phyloP scores from a whole-genome alignment of 1,140 invertebrate genomes.

The Tribolium madens region DNA sequence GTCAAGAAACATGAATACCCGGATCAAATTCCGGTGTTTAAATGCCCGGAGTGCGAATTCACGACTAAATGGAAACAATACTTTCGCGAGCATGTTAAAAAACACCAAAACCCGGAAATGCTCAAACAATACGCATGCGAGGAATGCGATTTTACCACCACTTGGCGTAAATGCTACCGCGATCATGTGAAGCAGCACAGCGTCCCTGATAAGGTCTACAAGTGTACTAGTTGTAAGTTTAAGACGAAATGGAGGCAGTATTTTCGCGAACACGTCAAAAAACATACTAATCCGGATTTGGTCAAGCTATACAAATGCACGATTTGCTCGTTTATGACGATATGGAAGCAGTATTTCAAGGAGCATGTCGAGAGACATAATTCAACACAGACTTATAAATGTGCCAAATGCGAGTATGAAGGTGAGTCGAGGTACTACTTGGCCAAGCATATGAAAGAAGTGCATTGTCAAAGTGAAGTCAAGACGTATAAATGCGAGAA shows the following conservation, averaged over 20 bases:
- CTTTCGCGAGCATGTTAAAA: constrained; percentile 40
- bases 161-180: constrained; percentile 28
- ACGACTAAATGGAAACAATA: constrained; percentile 42
- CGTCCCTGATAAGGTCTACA: constrained; percentile 20
- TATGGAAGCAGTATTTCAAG: constrained; percentile 16
- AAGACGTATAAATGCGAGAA: constrained; percentile 29
- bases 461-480: constrained; percentile 31
- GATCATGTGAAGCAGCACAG: constrained; percentile 44
- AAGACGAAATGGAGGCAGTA: constrained; percentile 32
- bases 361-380: constrained; percentile 16
- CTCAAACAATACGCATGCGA: constrained; percentile 38
- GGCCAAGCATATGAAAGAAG: constrained; percentile 1
- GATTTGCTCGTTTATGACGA: constrained; percentile 38
- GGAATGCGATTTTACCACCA: constrained; percentile 44
- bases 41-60: constrained; percentile 44
- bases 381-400: constrained; percentile 31
- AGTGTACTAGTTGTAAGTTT: constrained; percentile 6
- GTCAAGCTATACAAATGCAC: constrained; percentile 39
- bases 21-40: constrained; percentile 36
- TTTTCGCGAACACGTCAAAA: constrained; percentile 26
- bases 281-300: constrained; percentile 27
- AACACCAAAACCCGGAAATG: constrained; percentile 41
- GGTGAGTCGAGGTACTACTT: constrained; percentile 5
- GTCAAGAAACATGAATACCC: constrained; percentile 41
- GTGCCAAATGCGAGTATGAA: constrained; percentile 31